These are phyloP conservation scores for Chalcosyrphus nemorum DNA, from an alignment of 2,888 invertebrate species.

Conservation along the genomic window DNA sequence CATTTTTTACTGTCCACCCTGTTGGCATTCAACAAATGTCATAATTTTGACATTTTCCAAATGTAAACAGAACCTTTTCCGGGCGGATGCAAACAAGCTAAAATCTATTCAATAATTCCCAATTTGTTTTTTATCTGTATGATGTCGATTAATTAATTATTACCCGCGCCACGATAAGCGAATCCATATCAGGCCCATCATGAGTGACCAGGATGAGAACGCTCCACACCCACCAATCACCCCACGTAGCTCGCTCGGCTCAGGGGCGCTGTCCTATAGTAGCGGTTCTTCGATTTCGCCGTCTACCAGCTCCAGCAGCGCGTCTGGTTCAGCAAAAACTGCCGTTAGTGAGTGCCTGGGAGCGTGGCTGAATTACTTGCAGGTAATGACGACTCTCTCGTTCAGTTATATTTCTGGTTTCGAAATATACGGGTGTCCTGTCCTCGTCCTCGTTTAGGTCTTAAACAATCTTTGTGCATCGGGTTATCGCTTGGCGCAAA, in stretches of 20 bases:
- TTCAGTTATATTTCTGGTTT: slow-evolving; percentile 15
- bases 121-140: slow-evolving; percentile 11
- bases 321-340: slow-evolving; percentile 77
- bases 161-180: neutral
- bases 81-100: slow-evolving; percentile 43
- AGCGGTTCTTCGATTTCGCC: slow-evolving; percentile 75
- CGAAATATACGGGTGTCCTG: neutral
- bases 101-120: slow-evolving; percentile 11
- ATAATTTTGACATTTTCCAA: slow-evolving; percentile 22
- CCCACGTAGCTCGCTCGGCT: slow-evolving; percentile 74
- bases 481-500: slow-evolving; percentile 85
- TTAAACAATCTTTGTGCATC: slow-evolving; percentile 86
- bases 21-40: slow-evolving; percentile 51
- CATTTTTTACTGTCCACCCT: slow-evolving; percentile 28
- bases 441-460: slow-evolving; percentile 83
- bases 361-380: slow-evolving; percentile 78
- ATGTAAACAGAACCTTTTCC: slow-evolving; percentile 57
- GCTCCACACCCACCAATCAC: slow-evolving; percentile 71
- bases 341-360: slow-evolving; percentile 78
- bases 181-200: slow-evolving; percentile 22
- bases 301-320: slow-evolving; percentile 76
- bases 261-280: slow-evolving; percentile 75
- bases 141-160: slow-evolving; percentile 48
- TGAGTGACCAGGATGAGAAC: slow-evolving; percentile 76
- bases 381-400: slow-evolving; percentile 66